Percentiles rank a stretch among this genome's conserved stretches.
Conservation (phyloP, 1,140 invertebrate genomes). For the Linepithema humile region DNA sequence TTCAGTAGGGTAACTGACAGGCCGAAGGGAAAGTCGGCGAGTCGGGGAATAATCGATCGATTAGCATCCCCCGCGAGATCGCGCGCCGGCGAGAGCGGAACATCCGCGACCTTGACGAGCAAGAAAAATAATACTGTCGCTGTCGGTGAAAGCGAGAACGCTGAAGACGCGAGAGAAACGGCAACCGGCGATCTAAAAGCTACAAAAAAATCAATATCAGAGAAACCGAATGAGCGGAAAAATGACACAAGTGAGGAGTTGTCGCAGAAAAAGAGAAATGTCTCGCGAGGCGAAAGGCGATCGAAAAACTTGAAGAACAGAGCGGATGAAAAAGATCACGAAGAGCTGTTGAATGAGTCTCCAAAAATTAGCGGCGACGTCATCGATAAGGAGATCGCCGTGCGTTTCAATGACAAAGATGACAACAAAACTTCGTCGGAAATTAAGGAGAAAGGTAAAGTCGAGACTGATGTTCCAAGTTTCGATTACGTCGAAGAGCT, state of each 20-base stretch:
- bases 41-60: not conserved
- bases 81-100: not conserved
- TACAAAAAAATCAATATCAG: not conserved
- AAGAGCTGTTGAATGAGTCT: slow-evolving; percentile 69
- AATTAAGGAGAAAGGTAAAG: slow-evolving; percentile 39
- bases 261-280: not conserved
- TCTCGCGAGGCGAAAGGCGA: not conserved
- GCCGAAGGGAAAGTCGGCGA: slow-evolving; percentile 6
- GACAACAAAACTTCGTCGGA: slow-evolving; percentile 38
- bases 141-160: not conserved
- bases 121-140: not conserved
- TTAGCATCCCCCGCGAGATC: not conserved
- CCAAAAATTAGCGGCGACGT: slow-evolving; percentile 67
- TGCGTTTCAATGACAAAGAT: slow-evolving; percentile 69
- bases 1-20: slow-evolving; percentile 12
- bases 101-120: not conserved
- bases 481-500: slow-evolving; percentile 72
- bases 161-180: not conserved
- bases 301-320: not conserved
- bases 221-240: not conserved
- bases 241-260: not conserved
- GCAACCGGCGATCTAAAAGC: not conserved
- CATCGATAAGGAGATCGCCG: slow-evolving; percentile 75
- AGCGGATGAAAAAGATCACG: slow-evolving; percentile 3
- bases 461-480: slow-evolving; percentile 77